Base-by-base conservation (phyloP, 2,113 vertebrate genomes). In the Madoqua kirkii region DNA sequence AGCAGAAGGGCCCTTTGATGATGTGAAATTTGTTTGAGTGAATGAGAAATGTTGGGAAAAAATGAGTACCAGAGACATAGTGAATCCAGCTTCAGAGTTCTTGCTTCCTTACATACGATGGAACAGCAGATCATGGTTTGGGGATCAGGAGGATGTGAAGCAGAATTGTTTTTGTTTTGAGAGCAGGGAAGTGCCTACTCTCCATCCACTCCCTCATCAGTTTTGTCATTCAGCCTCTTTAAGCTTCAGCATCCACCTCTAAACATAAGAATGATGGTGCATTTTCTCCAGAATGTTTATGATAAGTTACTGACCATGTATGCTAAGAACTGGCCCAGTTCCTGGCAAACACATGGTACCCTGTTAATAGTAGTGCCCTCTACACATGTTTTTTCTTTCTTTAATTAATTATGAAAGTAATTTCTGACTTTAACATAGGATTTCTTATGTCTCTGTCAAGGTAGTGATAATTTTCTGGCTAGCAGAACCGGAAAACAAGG, bases 401-500 rank as follows among this genome's bases (percentile, higher is more conserved):
- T 27, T 25, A 82, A 36, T 92, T 54, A 55, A 76, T 64, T 31
- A 9, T 45, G 12, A 92, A 92, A 89, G 64, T 83, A 17, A 29
- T 45, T 96, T 91, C 40, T 54, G 55, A 52, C 7, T 59, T 84
- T 43, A 29, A 1, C 59, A 23, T 12, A 67, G 50, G 23, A 8
- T 62, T 82, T 93, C 52, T 82, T 57, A 17, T 36, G 3, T 57
- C 10, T 27, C 11, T 52, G 11, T 76, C 17, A 52, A 27, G 76
- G 21, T 29, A 50, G 21, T 55, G 54, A 43, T 95, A 36, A 36
- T 76, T 55, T 97, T 57, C n/a, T 57, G 12, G 29, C 36, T 21
- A 50, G 36, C 12, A 89, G 52, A 95, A 83, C 14, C 16, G 60
- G 50, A 89, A 94, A 88, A 60, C 6, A 67, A 93, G 43, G 67